These are phyloP conservation scores for Holotrichia oblita DNA, from an alignment of 1,140 invertebrate genomes.

Conservation along the genomic window DNA sequence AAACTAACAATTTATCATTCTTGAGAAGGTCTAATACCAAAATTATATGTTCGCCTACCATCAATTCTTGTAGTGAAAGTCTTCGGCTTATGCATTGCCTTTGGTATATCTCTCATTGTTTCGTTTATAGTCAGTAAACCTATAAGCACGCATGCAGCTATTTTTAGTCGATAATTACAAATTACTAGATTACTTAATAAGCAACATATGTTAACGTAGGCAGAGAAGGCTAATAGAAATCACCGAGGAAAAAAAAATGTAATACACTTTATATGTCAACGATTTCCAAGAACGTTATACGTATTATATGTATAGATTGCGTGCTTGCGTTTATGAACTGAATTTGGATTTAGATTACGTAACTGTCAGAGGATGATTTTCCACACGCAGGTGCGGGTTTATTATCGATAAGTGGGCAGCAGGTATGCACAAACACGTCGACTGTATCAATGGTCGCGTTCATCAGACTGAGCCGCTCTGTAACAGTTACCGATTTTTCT, in stretches of 20 bases:
- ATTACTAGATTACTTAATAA: not conserved
- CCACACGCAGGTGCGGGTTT: not conserved
- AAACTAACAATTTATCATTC: no score
- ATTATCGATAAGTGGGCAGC: not conserved
- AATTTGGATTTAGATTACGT: not conserved
- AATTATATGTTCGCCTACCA: not conserved
- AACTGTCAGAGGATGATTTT: not conserved
- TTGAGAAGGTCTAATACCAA: not conserved
- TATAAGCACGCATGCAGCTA: no score
- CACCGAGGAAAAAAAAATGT: not conserved
- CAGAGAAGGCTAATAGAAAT: not conserved
- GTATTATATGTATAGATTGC: not conserved
- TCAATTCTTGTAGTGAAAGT: not conserved
- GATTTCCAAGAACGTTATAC: not conserved
- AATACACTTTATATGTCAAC: not conserved
- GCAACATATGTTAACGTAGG: slow-evolving; percentile 3
- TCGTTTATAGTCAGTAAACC: not conserved
- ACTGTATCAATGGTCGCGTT: no score
- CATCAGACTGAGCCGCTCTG: no score
- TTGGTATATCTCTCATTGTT: not conserved
- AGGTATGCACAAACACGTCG: not conserved
- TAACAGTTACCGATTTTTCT: no score
- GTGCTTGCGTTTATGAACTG: not conserved
- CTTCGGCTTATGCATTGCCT: not conserved
- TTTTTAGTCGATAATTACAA: slow-evolving; percentile 7